Base-by-base conservation (phyloP, 2,113 vertebrate species). In the Haemorhous mexicanus region DNA sequence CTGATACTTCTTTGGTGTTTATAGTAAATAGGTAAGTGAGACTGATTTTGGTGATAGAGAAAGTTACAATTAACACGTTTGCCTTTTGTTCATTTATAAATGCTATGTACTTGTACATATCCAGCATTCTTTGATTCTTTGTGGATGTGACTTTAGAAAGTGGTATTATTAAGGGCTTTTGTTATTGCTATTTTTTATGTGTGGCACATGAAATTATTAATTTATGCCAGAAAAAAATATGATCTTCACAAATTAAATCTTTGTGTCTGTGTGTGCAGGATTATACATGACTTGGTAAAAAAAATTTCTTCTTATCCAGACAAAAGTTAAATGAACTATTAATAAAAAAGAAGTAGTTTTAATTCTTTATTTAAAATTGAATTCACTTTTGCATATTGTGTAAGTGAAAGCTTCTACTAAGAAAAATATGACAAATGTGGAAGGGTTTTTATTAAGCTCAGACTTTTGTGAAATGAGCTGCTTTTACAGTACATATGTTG, bases 361-460 rank as follows among this genome's bases (percentile, higher is more conserved):
- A 66, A 4, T 66, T 61, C 56, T 77, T 35, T 8, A 62, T 56
- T 68, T 84, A 70, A 92, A 95, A 41, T 44, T 7, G 55, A 72
- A 35, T 69, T 61, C 47, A 69, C 8, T 87, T 94, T 83, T 74
- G 13, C 3, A 53, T 56, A 30, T 26, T 49, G 20, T 74, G n/a
- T 91, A 87, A 90, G 83, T 72, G 32, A 49, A 80, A 72, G 6
- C 73, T 83, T 21, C 39, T 89, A 55, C 41, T 82, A 33, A 90
- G 64, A 50, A 84, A 94, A 91, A 68, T 18, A 43, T 12, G 26
- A 66, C 16, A 92, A 77, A 87, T 1, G 0, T 14, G 43, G 3
- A 74, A 77, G 4, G 22, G 4, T 74, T 96, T 95, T 87, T 89
- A 81, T 74, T 79, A 75, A 67, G 37, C 20, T 78, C 70, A 92